Evolutionary conservation across 2,888 invertebrate species (phyloP), one percentile per base, ranked within the genome.

Genomic region (Caenorhabditis sp.): DNA sequence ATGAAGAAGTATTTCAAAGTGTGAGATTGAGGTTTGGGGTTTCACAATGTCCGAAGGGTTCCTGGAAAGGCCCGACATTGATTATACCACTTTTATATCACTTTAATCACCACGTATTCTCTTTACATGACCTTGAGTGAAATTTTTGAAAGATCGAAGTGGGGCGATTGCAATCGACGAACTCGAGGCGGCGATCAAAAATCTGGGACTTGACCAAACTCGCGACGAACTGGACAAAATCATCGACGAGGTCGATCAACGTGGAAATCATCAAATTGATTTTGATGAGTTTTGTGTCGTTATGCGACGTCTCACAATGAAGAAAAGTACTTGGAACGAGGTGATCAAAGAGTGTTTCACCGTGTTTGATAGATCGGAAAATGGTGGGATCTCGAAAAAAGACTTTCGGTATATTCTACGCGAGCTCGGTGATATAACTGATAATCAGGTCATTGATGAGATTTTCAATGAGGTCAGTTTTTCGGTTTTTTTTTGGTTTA

Each of bases 251-350:
- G 81, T 86, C 8, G 86, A 86, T 63, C 84, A 85, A 73, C 73
- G 86, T 23, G 86, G 86, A 31, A 86, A 86, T 58, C 85, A 87
- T 72, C 85, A 86, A 58, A 86, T 86, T 37, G 86, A 87, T 60
- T 85, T 86, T 57, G 85, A 86, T 66, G 86, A 85, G 72, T 83
- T 81, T 50, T 82, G 82, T 58, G 77, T 77, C 27, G 82, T 82
- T 21, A 82, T 82, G 82, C 65, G 81, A 63, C 72, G 82, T 12
- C 73, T 87, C 36, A 82, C 81, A 59, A 83, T 84, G 73, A 86
- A 86, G 77, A 84, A 84, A 54, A 73, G 79, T 58, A 81, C 76
- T 24, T 87, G 86, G 86, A 86, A 84, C 66, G 85, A 85, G 50
- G 81, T 86, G 36, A 81, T 83, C 59, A 78, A 80, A 17, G 26